phyloP scores from a whole-genome alignment of 2,113 vertebrate genomes.

The Platichthys stellatus region DNA sequence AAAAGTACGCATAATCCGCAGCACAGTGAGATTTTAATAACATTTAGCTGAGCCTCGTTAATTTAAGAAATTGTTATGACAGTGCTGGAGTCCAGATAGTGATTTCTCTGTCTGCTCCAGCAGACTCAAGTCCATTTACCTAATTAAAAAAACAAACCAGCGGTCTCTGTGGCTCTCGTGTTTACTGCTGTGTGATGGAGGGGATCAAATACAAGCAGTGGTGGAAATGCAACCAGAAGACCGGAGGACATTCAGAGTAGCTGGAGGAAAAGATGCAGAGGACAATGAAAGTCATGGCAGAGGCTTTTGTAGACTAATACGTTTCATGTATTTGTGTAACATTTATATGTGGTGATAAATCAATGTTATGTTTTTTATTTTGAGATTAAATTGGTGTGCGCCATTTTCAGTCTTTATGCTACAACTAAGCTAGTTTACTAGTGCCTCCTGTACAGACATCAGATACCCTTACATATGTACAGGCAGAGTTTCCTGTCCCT shows the following conservation, averaged over 20 bases:
- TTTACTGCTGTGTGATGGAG: conserved; percentile 67
- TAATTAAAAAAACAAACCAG: conserved; percentile 73
- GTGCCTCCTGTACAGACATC: too few relatives aligned
- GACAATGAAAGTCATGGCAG: conserved; percentile 31
- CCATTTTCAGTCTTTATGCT: neutral
- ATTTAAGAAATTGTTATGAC: conserved; percentile 69
- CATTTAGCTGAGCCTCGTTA: conserved; percentile 55
- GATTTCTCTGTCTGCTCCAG: conserved; percentile 69
- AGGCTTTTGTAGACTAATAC: neutral
- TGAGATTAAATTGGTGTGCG: neutral
- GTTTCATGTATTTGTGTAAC: neutral
- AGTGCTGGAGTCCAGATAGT: conserved; percentile 60
- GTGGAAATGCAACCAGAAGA: conserved; percentile 48
- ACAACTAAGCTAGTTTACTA: too few relatives aligned
- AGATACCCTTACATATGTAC: too few relatives aligned
- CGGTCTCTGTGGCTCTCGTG: conserved; percentile 23
- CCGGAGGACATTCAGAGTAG: conserved; percentile 31
- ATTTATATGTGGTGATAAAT: neutral
- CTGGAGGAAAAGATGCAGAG: conserved; percentile 29
- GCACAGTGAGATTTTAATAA: conserved; percentile 63
- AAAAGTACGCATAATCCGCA: conserved; percentile 16
- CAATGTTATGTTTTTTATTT: neutral
- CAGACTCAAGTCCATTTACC: conserved; percentile 72
- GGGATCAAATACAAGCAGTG: conserved; percentile 49
- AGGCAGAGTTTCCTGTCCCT: too few relatives aligned